These are phyloP conservation scores for Epizoanthus fatuus DNA, from an alignment of 92 coral and sea anemone genomes.

Conservation along the genomic window DNA sequence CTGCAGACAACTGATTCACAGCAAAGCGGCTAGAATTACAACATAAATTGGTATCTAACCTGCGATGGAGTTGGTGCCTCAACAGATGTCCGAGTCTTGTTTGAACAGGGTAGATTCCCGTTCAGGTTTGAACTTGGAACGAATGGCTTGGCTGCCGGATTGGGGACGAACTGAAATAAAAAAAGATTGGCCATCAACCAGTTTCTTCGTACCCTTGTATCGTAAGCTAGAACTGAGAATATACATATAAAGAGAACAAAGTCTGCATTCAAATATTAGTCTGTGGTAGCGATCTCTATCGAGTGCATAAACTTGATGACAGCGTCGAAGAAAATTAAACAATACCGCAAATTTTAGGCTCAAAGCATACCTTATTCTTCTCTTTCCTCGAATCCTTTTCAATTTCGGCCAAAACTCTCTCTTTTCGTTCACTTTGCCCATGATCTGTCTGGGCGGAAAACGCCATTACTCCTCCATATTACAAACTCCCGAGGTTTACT, in stretches of 20 bases:
- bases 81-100: slow-evolving; percentile 85
- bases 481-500: slow-evolving; percentile 83
- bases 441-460: slow-evolving; percentile 99
- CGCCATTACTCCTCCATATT: slow-evolving; percentile 99
- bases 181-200: slow-evolving; percentile 1
- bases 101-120: slow-evolving; percentile 85
- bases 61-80: slow-evolving; percentile 60
- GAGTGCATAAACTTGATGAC: slow-evolving; percentile 28
- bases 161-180: slow-evolving; percentile 89
- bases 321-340: neutral
- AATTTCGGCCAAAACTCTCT: slow-evolving; percentile 83
- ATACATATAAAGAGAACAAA: slow-evolving; percentile 32
- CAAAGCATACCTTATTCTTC: slow-evolving; percentile 74
- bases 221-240: slow-evolving; percentile 8
- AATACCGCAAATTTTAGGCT: slow-evolving; percentile 4
- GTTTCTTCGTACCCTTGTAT: neutral
- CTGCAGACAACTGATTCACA: neutral
- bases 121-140: slow-evolving; percentile 97
- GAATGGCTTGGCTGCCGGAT: slow-evolving; percentile 99
- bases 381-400: slow-evolving; percentile 69
- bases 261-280: slow-evolving; percentile 26
- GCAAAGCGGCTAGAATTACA: slow-evolving; percentile 44
- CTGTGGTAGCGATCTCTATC: slow-evolving; percentile 46
- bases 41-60: slow-evolving; percentile 39
- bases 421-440: slow-evolving; percentile 98